Conservation (phyloP, 1,140 invertebrate species). For the Calliopsis andreniformis region DNA sequence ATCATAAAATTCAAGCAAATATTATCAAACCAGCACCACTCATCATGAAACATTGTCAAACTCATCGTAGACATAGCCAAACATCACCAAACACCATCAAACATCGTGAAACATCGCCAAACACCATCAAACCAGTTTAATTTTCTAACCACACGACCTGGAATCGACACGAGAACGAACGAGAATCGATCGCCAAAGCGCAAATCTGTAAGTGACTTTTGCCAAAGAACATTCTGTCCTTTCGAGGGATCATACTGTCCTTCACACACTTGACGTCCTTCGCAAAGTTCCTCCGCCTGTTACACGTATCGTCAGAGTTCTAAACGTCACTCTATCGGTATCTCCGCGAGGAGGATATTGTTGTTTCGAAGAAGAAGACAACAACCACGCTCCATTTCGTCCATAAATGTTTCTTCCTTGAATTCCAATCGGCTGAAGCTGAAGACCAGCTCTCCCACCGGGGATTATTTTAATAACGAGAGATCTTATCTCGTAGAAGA, state of each 20-base stretch:
- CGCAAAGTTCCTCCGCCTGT: constrained; percentile 63
- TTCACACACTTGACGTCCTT: constrained; percentile 62
- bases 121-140: no score
- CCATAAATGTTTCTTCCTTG: constrained; percentile 15
- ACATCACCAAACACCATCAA: no score
- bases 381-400: background rate
- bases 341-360: background rate
- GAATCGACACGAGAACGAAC: background rate
- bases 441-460: no score
- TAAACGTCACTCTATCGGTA: constrained; percentile 6
- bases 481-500: constrained; percentile 2
- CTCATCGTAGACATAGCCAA: no score
- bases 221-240: constrained; percentile 65
- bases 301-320: constrained; percentile 12
- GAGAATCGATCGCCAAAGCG: constrained; percentile 42
- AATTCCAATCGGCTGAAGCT: no score
- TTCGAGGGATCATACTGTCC: constrained; percentile 43
- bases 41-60: no score
- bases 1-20: no score
- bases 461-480: background rate
- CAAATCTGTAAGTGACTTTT: constrained; percentile 51
- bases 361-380: background rate
- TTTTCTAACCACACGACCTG: no score
- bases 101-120: no score
- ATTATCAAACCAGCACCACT: no score